Evolutionary conservation across 2,888 invertebrate species (phyloP).

Genomic region (Gymnoscelis rufifasciata): DNA sequence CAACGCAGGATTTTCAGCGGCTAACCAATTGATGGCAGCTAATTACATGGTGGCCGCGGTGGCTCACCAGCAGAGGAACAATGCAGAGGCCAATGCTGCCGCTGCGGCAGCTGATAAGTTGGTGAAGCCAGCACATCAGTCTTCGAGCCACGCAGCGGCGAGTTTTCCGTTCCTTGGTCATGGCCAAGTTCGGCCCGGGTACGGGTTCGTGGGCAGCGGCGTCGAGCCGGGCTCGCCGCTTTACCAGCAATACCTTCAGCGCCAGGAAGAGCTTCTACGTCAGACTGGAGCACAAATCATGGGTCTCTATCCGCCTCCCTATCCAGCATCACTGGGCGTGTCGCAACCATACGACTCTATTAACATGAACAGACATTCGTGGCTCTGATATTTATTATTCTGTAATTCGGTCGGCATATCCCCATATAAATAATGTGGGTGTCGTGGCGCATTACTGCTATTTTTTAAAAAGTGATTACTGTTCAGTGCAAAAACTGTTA

Average conservation of each 20-base stretch:
- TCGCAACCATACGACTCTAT: constrained; percentile 86
- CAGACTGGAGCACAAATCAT: constrained; percentile 81
- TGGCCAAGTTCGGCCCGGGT: constrained; percentile 79
- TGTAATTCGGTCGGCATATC: constrained; percentile 22
- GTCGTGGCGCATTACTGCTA: neutral
- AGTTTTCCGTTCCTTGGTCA: constrained; percentile 80
- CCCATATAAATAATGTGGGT: constrained; percentile 7
- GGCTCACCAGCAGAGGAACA: constrained; percentile 65
- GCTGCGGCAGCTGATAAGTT: constrained; percentile 53
- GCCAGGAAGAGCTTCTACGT: constrained; percentile 79
- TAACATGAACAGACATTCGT: constrained; percentile 82
- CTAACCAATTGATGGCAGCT: constrained; percentile 79
- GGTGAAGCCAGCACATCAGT: constrained; percentile 72
- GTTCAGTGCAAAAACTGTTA: neutral
- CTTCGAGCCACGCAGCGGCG: constrained; percentile 41
- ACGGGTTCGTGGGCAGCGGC: constrained; percentile 81
- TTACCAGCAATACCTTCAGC: constrained; percentile 85
- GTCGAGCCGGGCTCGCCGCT: constrained; percentile 82
- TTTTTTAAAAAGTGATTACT: too few species aligned
- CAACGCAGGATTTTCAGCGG: constrained; percentile 82
- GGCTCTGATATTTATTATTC: constrained; percentile 74
- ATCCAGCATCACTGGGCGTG: constrained; percentile 81
- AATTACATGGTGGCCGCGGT: constrained; percentile 74
- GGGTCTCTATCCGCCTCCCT: constrained; percentile 83
- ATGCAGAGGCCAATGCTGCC: constrained; percentile 43